Conservation (phyloP, 2,797 vertebrate genomes). For the Poecilia gillii region DNA sequence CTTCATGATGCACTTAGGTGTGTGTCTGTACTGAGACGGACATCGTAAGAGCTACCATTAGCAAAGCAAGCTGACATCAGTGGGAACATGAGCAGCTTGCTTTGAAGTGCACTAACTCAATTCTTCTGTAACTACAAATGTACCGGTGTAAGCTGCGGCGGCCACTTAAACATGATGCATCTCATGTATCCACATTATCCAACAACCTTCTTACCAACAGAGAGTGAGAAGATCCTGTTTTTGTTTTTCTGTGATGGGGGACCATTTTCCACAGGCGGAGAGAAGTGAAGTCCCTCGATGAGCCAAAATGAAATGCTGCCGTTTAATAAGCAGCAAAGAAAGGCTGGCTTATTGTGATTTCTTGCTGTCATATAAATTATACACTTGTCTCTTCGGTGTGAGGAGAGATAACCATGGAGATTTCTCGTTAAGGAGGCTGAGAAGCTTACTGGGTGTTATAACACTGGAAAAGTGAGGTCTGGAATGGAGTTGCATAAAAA, state of each 20-base stretch:
- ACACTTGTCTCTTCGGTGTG: conserved; percentile 20
- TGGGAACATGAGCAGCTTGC: conserved; percentile 52
- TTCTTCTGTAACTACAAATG: conserved; percentile 58
- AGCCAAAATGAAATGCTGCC: conserved; percentile 41
- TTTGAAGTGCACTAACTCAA: conserved; percentile 52
- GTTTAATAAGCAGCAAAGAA: conserved; percentile 40
- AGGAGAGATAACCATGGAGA: conserved; percentile 21
- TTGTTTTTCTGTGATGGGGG: conserved; percentile 28
- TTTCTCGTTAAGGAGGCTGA: conserved; percentile 22
- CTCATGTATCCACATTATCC: conserved; percentile 48
- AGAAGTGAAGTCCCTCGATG: conserved; percentile 23
- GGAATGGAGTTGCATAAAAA: background rate
- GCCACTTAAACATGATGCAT: conserved; percentile 49
- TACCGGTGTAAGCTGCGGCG: conserved; percentile 55
- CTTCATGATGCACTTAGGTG: background rate
- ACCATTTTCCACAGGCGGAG: conserved; percentile 16
- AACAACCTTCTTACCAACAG: conserved; percentile 36
- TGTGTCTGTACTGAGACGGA: conserved; percentile 10
- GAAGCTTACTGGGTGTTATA: conserved; percentile 10
- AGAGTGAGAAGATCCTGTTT: conserved; percentile 29
- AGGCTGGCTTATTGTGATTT: conserved; percentile 29
- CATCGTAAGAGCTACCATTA: conserved; percentile 10
- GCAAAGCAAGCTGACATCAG: conserved; percentile 60
- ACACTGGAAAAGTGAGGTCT: conserved; percentile 23
- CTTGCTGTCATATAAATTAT: conserved; percentile 40